phyloP scores from a whole-genome alignment of 2,888 invertebrate species.

The Platypus cylindrus region DNA sequence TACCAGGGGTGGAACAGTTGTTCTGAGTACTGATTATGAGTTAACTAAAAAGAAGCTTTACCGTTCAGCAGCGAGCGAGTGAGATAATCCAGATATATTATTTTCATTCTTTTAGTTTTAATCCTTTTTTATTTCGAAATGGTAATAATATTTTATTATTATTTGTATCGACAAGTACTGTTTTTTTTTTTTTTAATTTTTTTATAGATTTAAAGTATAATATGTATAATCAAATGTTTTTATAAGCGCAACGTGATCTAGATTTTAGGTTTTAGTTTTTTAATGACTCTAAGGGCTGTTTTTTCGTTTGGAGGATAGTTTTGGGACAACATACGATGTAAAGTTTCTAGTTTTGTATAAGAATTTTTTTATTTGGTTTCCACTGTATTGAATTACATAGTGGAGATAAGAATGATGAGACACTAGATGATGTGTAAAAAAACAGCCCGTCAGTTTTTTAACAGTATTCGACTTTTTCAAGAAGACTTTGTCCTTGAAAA shows the following conservation, averaged over 20 bases:
- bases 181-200: conserved; percentile 25
- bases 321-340: too few relatives aligned
- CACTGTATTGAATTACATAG: too few relatives aligned
- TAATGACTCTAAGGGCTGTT: conserved; percentile 11
- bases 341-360: too few relatives aligned
- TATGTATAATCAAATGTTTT: conserved; percentile 18
- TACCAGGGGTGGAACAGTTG: conserved; percentile 72
- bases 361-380: too few relatives aligned
- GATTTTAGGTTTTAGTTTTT: conserved; percentile 23
- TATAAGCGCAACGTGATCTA: conserved; percentile 28
- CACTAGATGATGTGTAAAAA: too few relatives aligned
- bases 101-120: too few relatives aligned
- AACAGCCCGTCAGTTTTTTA: conserved; percentile 15
- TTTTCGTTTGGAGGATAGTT: too few relatives aligned
- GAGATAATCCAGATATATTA: too few relatives aligned
- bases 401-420: too few relatives aligned
- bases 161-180: conserved; percentile 15
- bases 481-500: conserved; percentile 7
- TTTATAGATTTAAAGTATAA: conserved; percentile 21
- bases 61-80: conserved; percentile 33
- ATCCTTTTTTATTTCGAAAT: too few relatives aligned
- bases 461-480: conserved; percentile 18
- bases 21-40: conserved; percentile 77
- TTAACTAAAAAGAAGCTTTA: conserved; percentile 85
- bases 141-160: too few relatives aligned